Percentiles rank a stretch among this genome's conserved stretches.
Evolutionary conservation across 2,113 vertebrate species (phyloP).

Genomic region (Spermophilus dauricus): DNA sequence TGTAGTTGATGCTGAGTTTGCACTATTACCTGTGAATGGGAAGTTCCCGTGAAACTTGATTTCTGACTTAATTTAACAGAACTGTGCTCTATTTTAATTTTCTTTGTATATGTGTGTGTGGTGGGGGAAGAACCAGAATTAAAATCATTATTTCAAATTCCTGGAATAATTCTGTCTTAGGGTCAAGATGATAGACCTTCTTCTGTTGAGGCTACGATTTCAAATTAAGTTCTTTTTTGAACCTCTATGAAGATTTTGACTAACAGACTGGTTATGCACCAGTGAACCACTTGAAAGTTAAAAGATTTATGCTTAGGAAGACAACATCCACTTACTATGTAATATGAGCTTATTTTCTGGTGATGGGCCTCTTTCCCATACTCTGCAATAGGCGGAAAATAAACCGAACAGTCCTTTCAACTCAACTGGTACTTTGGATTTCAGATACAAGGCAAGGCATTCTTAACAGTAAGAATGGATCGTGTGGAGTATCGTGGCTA

Average conservation of each 20-base stretch:
- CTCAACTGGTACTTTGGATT: slow-evolving; percentile 55
- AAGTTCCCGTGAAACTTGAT: not conserved
- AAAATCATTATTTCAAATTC: slow-evolving; percentile 23
- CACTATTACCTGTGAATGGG: not conserved
- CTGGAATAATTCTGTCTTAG: not conserved
- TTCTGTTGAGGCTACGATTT: slow-evolving; percentile 42
- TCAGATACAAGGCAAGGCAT: slow-evolving; percentile 36
- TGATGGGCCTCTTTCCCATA: slow-evolving; percentile 56
- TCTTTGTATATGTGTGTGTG: not conserved
- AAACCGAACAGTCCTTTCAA: slow-evolving; percentile 63
- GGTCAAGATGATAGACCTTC: not conserved
- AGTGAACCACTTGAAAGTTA: slow-evolving; percentile 65
- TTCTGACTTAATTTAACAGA: slow-evolving; percentile 11
- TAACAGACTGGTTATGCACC: slow-evolving; percentile 36
- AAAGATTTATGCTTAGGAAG: slow-evolving; percentile 58
- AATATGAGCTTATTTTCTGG: slow-evolving; percentile 60
- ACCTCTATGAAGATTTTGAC: slow-evolving; percentile 7
- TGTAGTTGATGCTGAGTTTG: not conserved
- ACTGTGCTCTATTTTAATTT: slow-evolving; percentile 43
- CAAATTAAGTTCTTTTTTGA: slow-evolving; percentile 33
- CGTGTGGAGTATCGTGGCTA: not conserved
- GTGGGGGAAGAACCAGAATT: not conserved
- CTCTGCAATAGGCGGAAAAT: slow-evolving; percentile 21
- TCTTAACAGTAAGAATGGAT: slow-evolving; percentile 35
- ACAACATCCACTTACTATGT: slow-evolving; percentile 54